These are phyloP conservation scores for Cephus rjabovi DNA, from an alignment of 2,888 invertebrate genomes.

Conservation along the genomic window DNA sequence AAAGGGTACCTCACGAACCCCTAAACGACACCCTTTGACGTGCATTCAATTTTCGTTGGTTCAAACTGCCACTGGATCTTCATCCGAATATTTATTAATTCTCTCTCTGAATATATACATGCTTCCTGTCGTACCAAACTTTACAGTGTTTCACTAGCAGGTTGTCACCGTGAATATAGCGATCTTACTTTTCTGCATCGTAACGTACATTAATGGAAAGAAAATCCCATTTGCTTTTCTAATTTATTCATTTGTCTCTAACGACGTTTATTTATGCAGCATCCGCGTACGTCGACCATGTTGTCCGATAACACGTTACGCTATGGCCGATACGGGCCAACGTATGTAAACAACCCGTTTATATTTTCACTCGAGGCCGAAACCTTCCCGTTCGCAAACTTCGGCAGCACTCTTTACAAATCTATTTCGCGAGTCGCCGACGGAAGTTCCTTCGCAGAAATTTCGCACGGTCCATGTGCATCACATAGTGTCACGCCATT, in stretches of 20 bases:
- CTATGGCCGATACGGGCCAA: not conserved
- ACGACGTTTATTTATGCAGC: not conserved
- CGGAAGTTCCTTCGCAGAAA: not conserved
- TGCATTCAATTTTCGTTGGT: constrained; percentile 15
- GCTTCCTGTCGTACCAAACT: not conserved
- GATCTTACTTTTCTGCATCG: not conserved
- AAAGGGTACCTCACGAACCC: constrained; percentile 1
- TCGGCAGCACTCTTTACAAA: not conserved
- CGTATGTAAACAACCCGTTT: not conserved
- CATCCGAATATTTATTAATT: not conserved
- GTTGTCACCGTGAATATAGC: not conserved
- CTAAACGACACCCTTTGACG: constrained; percentile 11
- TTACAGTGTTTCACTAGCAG: not conserved
- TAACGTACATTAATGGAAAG: not conserved
- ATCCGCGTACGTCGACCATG: not conserved
- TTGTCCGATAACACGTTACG: not conserved
- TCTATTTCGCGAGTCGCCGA: not conserved
- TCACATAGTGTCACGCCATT: not conserved
- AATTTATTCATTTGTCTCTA: not conserved
- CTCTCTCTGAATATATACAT: not conserved
- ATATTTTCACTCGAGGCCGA: not conserved
- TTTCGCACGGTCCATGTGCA: not conserved
- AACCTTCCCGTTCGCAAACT: not conserved
- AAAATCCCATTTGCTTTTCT: not conserved
- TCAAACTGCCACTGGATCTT: not conserved